Evolutionary conservation across 1,140 invertebrate genomes (phyloP).

Genomic region (Cydia strobilella): DNA sequence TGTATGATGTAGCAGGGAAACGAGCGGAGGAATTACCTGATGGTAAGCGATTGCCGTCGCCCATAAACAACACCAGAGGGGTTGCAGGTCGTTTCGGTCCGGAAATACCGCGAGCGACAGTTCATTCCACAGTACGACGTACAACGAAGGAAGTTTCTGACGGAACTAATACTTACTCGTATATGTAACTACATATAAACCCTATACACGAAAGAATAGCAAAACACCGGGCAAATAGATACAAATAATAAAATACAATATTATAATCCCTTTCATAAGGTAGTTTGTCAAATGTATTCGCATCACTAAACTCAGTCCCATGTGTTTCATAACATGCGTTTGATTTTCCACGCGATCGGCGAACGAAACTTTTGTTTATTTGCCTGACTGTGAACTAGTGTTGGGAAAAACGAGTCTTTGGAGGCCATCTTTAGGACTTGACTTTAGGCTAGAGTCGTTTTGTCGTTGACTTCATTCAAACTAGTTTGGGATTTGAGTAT

Average conservation of each 20-base stretch:
- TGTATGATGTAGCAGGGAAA: too few relatives aligned
- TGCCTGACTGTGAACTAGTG: neutral
- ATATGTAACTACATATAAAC: too few relatives aligned
- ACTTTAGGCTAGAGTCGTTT: neutral
- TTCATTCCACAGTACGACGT: too few relatives aligned
- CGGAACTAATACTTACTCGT: too few relatives aligned
- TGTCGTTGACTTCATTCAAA: neutral
- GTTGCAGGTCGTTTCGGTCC: too few relatives aligned
- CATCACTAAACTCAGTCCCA: neutral
- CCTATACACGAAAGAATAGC: neutral
- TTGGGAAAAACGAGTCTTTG: neutral
- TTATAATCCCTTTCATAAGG: neutral
- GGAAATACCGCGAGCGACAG: too few relatives aligned
- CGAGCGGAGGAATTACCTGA: too few relatives aligned
- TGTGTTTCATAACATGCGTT: neutral
- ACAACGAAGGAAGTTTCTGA: too few relatives aligned
- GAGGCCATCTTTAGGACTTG: neutral
- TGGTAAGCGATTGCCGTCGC: too few relatives aligned
- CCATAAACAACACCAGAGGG: too few relatives aligned
- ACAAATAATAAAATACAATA: neutral
- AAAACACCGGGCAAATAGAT: too few relatives aligned
- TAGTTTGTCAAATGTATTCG: neutral
- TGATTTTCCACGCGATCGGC: constrained; percentile 7
- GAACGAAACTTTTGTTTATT: constrained; percentile 5
- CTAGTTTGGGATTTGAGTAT: too few relatives aligned